Conservation (phyloP, 2,888 invertebrate species). For the Autographa gamma region DNA sequence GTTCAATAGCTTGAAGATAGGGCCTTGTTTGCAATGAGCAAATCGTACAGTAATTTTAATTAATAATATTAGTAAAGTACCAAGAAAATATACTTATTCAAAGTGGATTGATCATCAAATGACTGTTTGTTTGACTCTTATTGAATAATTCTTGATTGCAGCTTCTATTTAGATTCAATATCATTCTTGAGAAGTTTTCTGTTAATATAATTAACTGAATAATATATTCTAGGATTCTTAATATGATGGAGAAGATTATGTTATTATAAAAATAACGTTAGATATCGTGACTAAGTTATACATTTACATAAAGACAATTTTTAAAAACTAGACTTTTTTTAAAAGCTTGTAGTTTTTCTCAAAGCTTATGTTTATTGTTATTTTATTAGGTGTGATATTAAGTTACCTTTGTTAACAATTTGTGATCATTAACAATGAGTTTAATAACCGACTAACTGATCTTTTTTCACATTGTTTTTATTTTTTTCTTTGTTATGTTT, state of each 20-base stretch:
- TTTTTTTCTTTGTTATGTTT: constrained; percentile 8
- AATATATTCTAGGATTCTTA: no score
- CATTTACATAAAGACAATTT: no score
- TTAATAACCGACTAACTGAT: constrained; percentile 21
- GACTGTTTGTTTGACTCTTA: constrained; percentile 14
- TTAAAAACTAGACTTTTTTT: no score
- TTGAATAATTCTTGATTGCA: constrained; percentile 26
- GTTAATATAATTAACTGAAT: constrained; percentile 23
- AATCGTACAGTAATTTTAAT: neutral
- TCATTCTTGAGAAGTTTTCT: constrained; percentile 40
- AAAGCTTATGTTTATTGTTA: constrained; percentile 13
- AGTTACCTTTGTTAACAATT: constrained; percentile 35
- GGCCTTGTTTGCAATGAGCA: neutral
- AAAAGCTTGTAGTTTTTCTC: neutral
- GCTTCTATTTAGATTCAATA: constrained; percentile 31
- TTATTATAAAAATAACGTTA: no score
- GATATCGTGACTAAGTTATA: no score
- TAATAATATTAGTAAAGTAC: neutral
- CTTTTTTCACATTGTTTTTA: constrained; percentile 24
- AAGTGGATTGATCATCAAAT: constrained; percentile 2
- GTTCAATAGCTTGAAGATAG: constrained; percentile 15
- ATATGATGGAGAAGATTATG: no score
- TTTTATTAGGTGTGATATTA: constrained; percentile 27
- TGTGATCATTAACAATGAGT: constrained; percentile 26
- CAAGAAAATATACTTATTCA: neutral